Conservation (phyloP, 2,113 vertebrate species). For the Smithornis capensis region DNA sequence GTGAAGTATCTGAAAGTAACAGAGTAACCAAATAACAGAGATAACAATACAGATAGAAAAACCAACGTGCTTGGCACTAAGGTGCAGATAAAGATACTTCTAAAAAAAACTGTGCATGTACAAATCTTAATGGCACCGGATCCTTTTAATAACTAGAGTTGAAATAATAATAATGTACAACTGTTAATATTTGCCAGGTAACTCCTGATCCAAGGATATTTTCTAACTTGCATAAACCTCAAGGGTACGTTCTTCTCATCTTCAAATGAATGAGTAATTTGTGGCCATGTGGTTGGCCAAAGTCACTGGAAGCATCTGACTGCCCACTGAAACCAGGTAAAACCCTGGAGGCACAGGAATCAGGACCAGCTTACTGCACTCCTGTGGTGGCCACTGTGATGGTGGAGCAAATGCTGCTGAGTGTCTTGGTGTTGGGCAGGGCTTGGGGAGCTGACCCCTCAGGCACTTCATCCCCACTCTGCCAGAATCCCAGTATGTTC, state of each 20-base stretch:
- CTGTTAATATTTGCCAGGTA: not conserved
- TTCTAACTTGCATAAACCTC: not conserved
- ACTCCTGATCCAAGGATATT: not conserved
- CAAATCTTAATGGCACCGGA: not conserved
- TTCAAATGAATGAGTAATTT: not conserved
- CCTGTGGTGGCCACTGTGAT: not conserved
- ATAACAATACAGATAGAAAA: not conserved
- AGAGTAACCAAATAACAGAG: not conserved
- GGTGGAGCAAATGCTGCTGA: not conserved
- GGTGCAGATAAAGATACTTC: not conserved
- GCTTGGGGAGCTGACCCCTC: fast-evolving
- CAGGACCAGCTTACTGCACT: fast-evolving
- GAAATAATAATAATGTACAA: not conserved
- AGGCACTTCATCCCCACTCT: not conserved
- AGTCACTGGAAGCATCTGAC: not conserved
- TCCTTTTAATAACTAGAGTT: not conserved
- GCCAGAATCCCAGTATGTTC: not conserved
- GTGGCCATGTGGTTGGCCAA: not conserved
- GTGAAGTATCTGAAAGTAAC: not conserved
- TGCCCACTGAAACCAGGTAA: not conserved
- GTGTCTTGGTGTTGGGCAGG: not conserved
- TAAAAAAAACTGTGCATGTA: not conserved
- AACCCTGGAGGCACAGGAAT: not conserved
- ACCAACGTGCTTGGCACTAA: not conserved
- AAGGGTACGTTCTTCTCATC: fast-evolving